phyloP scores from a whole-genome alignment of 2,888 invertebrate genomes.

The Cheiracanthium punctorium region DNA sequence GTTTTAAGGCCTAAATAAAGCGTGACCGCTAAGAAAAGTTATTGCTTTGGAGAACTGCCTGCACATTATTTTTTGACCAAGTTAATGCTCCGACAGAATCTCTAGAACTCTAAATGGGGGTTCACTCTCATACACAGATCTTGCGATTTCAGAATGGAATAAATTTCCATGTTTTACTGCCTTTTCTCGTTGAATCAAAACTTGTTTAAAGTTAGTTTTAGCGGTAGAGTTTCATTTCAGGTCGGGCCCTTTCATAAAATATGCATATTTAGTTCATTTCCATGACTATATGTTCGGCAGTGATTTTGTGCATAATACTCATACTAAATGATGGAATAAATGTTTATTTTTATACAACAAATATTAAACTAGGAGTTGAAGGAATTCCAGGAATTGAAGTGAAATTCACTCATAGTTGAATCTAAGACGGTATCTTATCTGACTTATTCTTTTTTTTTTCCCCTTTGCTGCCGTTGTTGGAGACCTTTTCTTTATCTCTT shows the following conservation, averaged over 20 bases:
- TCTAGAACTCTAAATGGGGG: background rate
- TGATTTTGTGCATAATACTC: background rate
- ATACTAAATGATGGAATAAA: background rate
- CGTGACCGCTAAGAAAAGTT: background rate
- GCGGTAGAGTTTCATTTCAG: background rate
- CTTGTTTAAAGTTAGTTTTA: background rate
- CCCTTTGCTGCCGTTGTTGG: no score
- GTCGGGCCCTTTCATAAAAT: background rate
- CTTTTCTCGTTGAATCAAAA: background rate
- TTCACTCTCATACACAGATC: background rate
- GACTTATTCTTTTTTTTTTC: background rate
- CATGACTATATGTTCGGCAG: background rate
- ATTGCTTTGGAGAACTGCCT: background rate
- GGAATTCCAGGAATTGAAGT: no score
- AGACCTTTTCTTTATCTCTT: no score
- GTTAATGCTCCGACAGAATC: background rate
- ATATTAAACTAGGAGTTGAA: background rate
- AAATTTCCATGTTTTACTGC: slow-evolving; percentile 41
- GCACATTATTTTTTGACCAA: slow-evolving; percentile 1
- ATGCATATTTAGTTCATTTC: background rate
- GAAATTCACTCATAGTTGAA: background rate
- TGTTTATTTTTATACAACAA: background rate
- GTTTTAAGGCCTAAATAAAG: slow-evolving; percentile 1
- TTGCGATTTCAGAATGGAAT: slow-evolving; percentile 27
- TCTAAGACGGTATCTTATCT: background rate